A percentile compares a stretch with the other conserved stretches of the same genome.
Evolutionary conservation across 2,888 invertebrate genomes (phyloP).

Genomic region (Acronicta leporina): DNA sequence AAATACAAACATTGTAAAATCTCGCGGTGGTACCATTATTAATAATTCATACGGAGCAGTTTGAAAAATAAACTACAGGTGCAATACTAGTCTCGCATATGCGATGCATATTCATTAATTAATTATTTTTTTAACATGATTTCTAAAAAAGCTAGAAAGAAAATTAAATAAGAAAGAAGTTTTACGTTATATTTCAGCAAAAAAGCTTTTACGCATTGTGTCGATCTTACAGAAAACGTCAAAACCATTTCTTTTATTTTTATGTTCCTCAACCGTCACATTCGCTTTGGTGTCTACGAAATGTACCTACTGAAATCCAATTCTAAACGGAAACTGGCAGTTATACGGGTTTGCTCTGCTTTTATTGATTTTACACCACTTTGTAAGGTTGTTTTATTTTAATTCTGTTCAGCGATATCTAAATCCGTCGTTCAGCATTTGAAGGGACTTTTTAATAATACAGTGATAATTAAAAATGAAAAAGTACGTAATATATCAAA

Average conservation of each 20-base stretch:
- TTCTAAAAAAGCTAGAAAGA: no score
- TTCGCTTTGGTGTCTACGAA: conserved; percentile 36
- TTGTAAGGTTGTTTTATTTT: conserved; percentile 26
- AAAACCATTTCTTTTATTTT: conserved; percentile 34
- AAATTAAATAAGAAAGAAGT: no score
- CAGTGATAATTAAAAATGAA: conserved; percentile 36
- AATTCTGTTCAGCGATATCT: conserved; percentile 26
- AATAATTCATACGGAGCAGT: conserved; percentile 1
- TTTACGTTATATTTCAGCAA: background rate
- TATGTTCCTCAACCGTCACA: conserved; percentile 23
- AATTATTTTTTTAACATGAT: background rate
- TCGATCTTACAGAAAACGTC: conserved; percentile 10
- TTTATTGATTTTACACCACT: conserved; percentile 45
- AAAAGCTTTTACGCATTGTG: conserved; percentile 11
- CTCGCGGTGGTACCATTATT: background rate
- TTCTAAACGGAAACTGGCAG: conserved; percentile 36
- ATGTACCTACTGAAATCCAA: conserved; percentile 39
- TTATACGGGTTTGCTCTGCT: conserved; percentile 48
- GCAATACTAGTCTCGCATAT: background rate
- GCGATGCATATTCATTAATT: background rate
- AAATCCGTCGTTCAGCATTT: background rate
- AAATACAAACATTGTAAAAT: conserved; percentile 15
- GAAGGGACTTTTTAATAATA: background rate
- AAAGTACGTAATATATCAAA: conserved; percentile 22
- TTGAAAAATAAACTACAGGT: background rate